These are phyloP conservation scores for Hippoglossus hippoglossus DNA, from an alignment of 2,797 vertebrate species.

Conservation along the genomic window DNA sequence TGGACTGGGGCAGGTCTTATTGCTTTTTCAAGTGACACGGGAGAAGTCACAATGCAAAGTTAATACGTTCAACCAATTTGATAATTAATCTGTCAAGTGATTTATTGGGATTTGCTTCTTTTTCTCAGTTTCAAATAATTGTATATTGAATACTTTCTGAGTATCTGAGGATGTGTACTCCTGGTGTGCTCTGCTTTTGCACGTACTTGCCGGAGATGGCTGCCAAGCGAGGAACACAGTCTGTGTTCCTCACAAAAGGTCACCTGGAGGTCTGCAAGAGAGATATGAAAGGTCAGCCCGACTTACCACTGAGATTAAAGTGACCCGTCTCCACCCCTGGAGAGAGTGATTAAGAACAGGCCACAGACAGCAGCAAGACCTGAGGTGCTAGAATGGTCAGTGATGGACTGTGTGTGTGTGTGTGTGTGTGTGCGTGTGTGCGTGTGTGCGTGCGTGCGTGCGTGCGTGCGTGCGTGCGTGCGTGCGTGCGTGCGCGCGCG, in stretches of 20 bases:
- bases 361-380: slow-evolving; percentile 36
- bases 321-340: slow-evolving; percentile 48
- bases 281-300: slow-evolving; percentile 61
- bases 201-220: slow-evolving; percentile 40
- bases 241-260: slow-evolving; percentile 53
- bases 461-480: background rate
- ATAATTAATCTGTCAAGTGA: slow-evolving; percentile 18
- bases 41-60: slow-evolving; percentile 14
- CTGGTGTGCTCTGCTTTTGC: slow-evolving; percentile 31
- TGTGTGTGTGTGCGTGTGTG: background rate
- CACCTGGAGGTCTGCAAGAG: slow-evolving; percentile 48
- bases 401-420: slow-evolving; percentile 23
- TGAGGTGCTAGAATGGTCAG: slow-evolving; percentile 12
- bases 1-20: background rate
- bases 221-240: slow-evolving; percentile 44
- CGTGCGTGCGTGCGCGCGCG: background rate
- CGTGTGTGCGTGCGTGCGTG: slow-evolving; percentile 2
- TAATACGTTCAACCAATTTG: background rate
- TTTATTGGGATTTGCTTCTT: slow-evolving; percentile 7
- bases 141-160: slow-evolving; percentile 8
- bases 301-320: slow-evolving; percentile 66
- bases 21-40: slow-evolving; percentile 20
- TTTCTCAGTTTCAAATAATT: background rate
- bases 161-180: slow-evolving; percentile 13
- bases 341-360: slow-evolving; percentile 52